Percentiles rank a stretch among this genome's conserved stretches.
These are phyloP conservation scores for Notarius quadriscutis DNA, from an alignment of 2,113 vertebrate genomes.

Conservation along the genomic window DNA sequence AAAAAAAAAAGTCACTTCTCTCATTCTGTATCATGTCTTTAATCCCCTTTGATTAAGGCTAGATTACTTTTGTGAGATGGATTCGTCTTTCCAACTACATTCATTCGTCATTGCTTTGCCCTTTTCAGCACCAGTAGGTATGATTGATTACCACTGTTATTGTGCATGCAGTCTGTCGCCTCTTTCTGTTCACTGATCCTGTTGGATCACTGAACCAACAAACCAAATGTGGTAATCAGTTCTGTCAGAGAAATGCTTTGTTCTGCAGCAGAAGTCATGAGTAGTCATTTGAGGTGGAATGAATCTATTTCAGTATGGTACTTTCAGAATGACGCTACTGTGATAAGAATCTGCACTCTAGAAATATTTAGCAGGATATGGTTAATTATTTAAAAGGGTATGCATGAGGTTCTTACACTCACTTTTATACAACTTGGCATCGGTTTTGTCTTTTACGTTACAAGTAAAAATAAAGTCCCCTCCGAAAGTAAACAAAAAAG, in stretches of 20 bases:
- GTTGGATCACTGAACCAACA: background rate
- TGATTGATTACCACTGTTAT: background rate
- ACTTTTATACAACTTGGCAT: too few species aligned
- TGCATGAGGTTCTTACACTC: too few species aligned
- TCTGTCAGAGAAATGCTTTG: background rate
- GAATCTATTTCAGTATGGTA: background rate
- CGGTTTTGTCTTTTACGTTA: too few species aligned
- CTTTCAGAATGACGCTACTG: background rate
- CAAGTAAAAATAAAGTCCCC: too few species aligned
- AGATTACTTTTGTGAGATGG: background rate
- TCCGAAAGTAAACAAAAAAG: too few species aligned
- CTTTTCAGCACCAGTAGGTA: conserved; percentile 1
- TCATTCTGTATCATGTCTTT: background rate
- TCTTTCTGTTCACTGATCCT: background rate
- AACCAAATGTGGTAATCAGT: background rate
- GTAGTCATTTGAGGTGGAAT: background rate
- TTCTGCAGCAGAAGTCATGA: background rate
- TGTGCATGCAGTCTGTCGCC: background rate
- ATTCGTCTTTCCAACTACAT: background rate
- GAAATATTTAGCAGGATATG: background rate
- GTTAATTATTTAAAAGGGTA: background rate
- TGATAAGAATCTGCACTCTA: background rate
- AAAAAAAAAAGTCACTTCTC: background rate
- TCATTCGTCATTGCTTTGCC: conserved; percentile 8
- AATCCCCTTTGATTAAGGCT: background rate